Percentiles rank a stretch among this genome's conserved stretches.
These are phyloP conservation scores for Clupea harengus DNA, from an alignment of 2,113 vertebrate species.

Conservation along the genomic window DNA sequence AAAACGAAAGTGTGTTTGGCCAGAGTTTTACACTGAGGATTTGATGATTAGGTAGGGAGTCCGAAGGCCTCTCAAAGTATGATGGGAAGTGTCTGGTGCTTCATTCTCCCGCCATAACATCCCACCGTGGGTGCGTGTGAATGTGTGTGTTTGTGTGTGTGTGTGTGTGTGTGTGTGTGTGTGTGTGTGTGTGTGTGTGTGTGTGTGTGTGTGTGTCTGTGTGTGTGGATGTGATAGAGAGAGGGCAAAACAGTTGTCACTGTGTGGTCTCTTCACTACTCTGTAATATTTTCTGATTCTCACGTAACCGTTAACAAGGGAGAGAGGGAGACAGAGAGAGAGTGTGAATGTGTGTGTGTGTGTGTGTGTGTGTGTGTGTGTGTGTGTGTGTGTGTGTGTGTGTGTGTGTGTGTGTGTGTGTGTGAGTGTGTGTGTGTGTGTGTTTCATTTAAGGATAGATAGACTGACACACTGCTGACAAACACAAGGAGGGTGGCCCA, in stretches of 20 bases:
- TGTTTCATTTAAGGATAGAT: not conserved
- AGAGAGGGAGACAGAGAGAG: too few relatives aligned
- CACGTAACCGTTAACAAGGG: too few relatives aligned
- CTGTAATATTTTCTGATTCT: too few relatives aligned
- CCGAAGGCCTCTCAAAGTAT: not conserved
- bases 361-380: slow-evolving; percentile 1
- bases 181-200: not conserved
- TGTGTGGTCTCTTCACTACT: too few relatives aligned
- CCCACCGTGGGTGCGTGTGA: not conserved
- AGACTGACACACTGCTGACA: not conserved
- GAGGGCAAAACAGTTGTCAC: too few relatives aligned
- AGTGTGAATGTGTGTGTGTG: not conserved
- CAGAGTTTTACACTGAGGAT: slow-evolving; percentile 3
- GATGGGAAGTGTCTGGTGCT: not conserved
- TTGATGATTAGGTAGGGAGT: not conserved
- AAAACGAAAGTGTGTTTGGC: slow-evolving; percentile 3
- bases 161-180: not conserved
- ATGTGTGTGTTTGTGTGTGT: not conserved
- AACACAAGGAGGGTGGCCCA: not conserved
- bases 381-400: not conserved
- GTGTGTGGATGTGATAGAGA: not conserved
- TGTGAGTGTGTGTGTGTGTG: not conserved
- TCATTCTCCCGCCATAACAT: not conserved
- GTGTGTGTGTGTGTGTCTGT: not conserved
- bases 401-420: not conserved